Conservation (phyloP, 2,888 invertebrate species). For the Pandemis corylana region DNA sequence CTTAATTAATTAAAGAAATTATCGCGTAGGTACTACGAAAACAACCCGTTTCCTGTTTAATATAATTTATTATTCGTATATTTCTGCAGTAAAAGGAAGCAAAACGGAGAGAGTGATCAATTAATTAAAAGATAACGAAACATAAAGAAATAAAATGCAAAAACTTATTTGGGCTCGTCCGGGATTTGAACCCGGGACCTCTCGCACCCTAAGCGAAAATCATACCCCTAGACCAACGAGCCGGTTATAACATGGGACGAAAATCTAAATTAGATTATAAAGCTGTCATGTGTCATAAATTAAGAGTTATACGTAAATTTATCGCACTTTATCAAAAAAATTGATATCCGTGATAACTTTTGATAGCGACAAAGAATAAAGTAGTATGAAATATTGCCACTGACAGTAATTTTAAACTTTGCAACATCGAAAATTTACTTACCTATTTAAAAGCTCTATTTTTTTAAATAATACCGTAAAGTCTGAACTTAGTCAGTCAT, state of each 20-base stretch:
- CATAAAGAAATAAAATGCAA: constrained; percentile 35
- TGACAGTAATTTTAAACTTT: no score
- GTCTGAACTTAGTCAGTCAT: no score
- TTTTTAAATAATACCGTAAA: no score
- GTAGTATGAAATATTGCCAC: no score
- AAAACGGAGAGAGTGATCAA: background rate
- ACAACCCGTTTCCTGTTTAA: no score
- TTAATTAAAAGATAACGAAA: background rate
- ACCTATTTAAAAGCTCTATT: no score
- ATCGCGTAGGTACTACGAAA: no score
- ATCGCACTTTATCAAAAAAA: background rate
- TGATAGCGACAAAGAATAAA: no score
- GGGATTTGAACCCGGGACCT: constrained; percentile 86
- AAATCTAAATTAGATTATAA: constrained; percentile 46
- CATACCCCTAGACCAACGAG: constrained; percentile 86
- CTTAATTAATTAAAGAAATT: no score
- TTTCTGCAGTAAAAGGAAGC: background rate
- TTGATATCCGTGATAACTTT: background rate
- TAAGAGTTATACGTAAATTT: background rate
- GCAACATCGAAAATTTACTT: no score
- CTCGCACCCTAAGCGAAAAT: constrained; percentile 86
- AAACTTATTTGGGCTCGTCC: constrained; percentile 77
- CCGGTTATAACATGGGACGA: constrained; percentile 47
- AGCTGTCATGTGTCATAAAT: constrained; percentile 9
- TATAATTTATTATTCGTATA: no score